A percentile compares a stretch with the other conserved stretches of the same genome.
Conservation (phyloP, 2,797 vertebrate genomes). For the Spatula versicolor region DNA sequence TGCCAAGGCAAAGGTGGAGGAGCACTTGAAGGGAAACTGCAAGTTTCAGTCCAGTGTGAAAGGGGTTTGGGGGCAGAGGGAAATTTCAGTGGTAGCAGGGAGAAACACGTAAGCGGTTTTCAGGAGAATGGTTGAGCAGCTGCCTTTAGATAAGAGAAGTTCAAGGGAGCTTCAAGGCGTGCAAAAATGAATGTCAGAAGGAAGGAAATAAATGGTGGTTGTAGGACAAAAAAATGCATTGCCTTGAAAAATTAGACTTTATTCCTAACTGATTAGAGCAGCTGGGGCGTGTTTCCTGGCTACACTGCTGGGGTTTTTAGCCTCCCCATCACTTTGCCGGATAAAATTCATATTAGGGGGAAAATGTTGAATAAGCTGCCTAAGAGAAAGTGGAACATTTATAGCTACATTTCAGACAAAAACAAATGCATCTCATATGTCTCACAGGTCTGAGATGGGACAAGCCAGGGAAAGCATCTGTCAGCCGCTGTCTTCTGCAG, state of each 20-base stretch:
- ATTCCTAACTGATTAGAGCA: background rate
- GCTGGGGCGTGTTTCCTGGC: conserved; percentile 24
- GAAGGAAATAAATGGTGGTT: background rate
- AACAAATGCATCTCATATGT: conserved; percentile 7
- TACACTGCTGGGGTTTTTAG: background rate
- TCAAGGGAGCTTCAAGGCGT: background rate
- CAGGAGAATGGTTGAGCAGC: background rate
- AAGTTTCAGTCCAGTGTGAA: background rate
- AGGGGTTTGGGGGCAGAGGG: background rate
- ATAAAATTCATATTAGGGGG: background rate
- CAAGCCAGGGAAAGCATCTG: conserved; percentile 34
- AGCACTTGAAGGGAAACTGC: background rate
- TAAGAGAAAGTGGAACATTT: conserved; percentile 16
- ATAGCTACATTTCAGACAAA: conserved; percentile 12
- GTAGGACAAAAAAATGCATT: background rate
- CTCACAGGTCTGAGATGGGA: conserved; percentile 34
- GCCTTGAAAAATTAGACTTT: background rate
- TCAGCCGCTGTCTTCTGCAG: conserved; percentile 30
- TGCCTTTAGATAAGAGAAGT: background rate
- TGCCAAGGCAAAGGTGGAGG: background rate
- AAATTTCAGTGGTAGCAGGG: background rate
- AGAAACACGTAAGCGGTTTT: background rate
- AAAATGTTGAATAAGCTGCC: background rate
- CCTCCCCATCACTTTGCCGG: background rate
- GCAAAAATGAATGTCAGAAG: background rate